Conservation (phyloP, 2,888 invertebrate genomes). For the Bhutanitis thaidina region DNA sequence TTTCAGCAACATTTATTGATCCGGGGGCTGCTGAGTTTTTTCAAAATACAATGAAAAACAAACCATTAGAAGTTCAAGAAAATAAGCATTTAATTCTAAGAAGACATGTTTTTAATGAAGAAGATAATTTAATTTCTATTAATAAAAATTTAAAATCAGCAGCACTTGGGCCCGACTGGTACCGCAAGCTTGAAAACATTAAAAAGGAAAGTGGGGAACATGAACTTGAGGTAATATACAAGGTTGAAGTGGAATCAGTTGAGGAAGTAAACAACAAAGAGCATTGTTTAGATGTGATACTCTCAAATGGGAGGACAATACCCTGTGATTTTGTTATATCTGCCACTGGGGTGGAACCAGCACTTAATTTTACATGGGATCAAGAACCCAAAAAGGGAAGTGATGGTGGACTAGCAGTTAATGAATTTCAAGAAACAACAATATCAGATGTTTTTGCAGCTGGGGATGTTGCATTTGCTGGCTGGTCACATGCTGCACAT, state of each 20-base stretch:
- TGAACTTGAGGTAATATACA: constrained; percentile 81
- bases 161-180: constrained; percentile 99
- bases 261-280: constrained; percentile 50
- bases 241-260: constrained; percentile 76
- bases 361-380: constrained; percentile 79
- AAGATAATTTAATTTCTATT: constrained; percentile 55
- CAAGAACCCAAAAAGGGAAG: constrained; percentile 68
- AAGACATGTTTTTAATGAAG: constrained; percentile 84
- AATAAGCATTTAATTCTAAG: constrained; percentile 57
- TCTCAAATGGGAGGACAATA: constrained; percentile 86
- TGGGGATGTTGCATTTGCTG: constrained; percentile 95
- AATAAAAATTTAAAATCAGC: constrained; percentile 84
- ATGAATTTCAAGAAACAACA: constrained; percentile 92
- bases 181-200: constrained; percentile 80
- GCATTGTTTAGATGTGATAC: constrained; percentile 85
- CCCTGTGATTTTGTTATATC: constrained; percentile 95
- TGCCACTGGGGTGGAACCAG: constrained; percentile 94
- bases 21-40: constrained; percentile 97
- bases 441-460: constrained; percentile 92
- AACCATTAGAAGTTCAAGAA: constrained; percentile 31
- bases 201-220: constrained; percentile 75
- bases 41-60: constrained; percentile 67
- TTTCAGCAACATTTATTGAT: constrained; percentile 96
- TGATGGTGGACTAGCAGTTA: constrained; percentile 92
- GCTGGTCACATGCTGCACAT: constrained; percentile 87